phyloP scores from a whole-genome alignment of 2,797 vertebrate species.

The Urosaurus nigricauda region DNA sequence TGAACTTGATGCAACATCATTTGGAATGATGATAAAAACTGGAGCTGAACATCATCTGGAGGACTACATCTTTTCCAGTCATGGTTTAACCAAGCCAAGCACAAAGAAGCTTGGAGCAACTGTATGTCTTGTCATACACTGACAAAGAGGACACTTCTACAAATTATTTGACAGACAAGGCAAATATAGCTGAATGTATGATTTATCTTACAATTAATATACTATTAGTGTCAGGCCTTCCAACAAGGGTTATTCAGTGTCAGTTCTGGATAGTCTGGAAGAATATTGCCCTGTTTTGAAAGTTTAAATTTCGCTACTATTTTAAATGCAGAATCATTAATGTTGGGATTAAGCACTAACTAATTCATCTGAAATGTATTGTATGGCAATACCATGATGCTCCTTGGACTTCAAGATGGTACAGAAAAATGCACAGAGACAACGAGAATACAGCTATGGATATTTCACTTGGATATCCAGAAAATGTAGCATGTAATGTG shows the following conservation, averaged over 20 bases:
- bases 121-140: not conserved
- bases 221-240: not conserved
- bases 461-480: not conserved
- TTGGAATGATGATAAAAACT: no score
- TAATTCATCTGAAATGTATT: constrained; percentile 1
- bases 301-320: not conserved
- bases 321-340: not conserved
- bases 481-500: not conserved
- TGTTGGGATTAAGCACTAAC: constrained; percentile 10
- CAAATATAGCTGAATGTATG: not conserved
- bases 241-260: constrained; percentile 15
- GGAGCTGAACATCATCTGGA: no score
- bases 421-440: not conserved
- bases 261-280: constrained; percentile 9
- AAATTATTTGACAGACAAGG: not conserved
- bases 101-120: constrained; percentile 31
- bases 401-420: not conserved
- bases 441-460: not conserved
- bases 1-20: no score
- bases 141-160: not conserved
- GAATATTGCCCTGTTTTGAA: not conserved
- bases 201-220: constrained; percentile 9
- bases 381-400: not conserved
- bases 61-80: no score
- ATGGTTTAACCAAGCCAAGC: constrained; percentile 9